Evolutionary conservation across 2,797 vertebrate genomes (phyloP).

Genomic region (Sebastes trivittatus): DNA sequence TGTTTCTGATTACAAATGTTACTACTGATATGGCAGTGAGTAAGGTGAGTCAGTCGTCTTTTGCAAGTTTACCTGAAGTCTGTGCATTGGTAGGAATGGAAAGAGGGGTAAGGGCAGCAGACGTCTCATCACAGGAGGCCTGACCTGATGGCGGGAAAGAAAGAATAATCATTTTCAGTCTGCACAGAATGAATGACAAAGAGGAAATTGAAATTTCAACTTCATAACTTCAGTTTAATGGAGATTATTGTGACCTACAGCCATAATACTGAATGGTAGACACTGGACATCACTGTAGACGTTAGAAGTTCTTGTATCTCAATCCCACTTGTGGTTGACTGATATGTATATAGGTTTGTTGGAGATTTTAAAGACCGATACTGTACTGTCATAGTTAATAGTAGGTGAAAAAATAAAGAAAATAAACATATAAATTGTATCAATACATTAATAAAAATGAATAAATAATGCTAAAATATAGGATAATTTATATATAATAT

Average conservation of each 20-base stretch:
- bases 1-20: not conserved
- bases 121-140: not conserved
- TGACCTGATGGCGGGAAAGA: constrained; percentile 29
- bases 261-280: not conserved
- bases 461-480: not conserved
- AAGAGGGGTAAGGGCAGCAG: not conserved
- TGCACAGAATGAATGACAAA: not conserved
- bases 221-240: not conserved
- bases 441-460: not conserved
- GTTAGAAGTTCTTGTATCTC: not conserved
- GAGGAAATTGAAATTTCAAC: not conserved
- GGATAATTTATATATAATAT: not conserved
- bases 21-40: not conserved
- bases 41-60: not conserved
- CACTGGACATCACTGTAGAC: not conserved
- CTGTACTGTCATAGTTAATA: not conserved
- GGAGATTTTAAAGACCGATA: not conserved
- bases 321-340: not conserved
- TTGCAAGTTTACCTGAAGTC: constrained; percentile 37
- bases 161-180: not conserved
- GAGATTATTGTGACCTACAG: not conserved
- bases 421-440: not conserved
- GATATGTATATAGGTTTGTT: not conserved
- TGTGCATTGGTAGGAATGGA: not conserved
- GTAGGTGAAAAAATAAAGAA: not conserved